phyloP scores from a whole-genome alignment of 1,140 invertebrate species.

The Arion vulgaris region DNA sequence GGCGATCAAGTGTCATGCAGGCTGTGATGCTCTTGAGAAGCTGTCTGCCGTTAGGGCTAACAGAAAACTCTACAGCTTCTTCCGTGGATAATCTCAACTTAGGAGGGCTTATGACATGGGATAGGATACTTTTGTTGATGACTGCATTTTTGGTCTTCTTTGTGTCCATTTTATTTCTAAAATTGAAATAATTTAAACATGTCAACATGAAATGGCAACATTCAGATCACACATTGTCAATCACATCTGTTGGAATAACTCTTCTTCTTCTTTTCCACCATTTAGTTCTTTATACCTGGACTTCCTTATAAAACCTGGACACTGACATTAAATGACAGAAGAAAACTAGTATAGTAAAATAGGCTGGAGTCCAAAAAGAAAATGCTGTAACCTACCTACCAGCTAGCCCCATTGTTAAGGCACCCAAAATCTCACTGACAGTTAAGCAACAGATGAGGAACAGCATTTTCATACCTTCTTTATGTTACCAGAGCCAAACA shows the following conservation, averaged over 20 bases:
- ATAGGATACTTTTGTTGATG: slow-evolving; percentile 33
- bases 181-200: not conserved
- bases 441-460: too few species aligned
- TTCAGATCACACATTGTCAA: not conserved
- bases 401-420: too few species aligned
- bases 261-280: too few species aligned
- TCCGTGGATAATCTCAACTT: slow-evolving; percentile 33
- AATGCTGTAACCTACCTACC: too few species aligned
- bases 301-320: too few species aligned
- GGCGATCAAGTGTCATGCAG: slow-evolving; percentile 64
- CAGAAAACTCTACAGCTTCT: slow-evolving; percentile 9
- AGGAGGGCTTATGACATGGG: slow-evolving; percentile 37
- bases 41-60: slow-evolving; percentile 41
- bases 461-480: too few species aligned
- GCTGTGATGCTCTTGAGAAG: slow-evolving; percentile 60
- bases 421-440: too few species aligned
- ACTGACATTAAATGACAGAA: too few species aligned
- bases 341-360: too few species aligned
- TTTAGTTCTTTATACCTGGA: too few species aligned
- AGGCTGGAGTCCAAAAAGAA: too few species aligned
- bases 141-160: slow-evolving; percentile 66
- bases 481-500: too few species aligned
- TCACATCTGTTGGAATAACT: not conserved
- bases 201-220: not conserved
- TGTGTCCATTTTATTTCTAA: slow-evolving; percentile 54